These are phyloP conservation scores for Meloidogyne chitwoodi DNA, from an alignment of 1,140 invertebrate species.

Conservation along the genomic window DNA sequence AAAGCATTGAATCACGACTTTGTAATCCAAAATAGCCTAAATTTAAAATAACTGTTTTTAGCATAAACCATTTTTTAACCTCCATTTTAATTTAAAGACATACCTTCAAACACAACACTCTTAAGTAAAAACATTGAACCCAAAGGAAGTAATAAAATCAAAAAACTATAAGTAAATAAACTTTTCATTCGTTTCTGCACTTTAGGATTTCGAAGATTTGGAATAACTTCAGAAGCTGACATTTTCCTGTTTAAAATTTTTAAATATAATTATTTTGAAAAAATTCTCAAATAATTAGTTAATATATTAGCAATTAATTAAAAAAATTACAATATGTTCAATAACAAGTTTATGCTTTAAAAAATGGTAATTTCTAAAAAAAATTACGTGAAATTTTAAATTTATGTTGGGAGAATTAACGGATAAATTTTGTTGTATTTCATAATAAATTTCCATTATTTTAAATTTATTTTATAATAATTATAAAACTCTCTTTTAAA, in stretches of 20 bases:
- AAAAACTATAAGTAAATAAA: slow-evolving; percentile 37
- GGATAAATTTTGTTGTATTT: too few species aligned
- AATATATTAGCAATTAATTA: neutral
- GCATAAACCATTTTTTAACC: too few species aligned
- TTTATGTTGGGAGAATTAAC: too few species aligned
- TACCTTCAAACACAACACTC: slow-evolving; percentile 36
- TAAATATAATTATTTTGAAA: neutral
- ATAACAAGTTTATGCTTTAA: neutral
- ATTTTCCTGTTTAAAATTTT: neutral
- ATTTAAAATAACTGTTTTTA: neutral
- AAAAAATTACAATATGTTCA: neutral
- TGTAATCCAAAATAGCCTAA: slow-evolving; percentile 35
- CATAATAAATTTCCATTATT: too few species aligned
- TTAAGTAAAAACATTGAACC: slow-evolving; percentile 46
- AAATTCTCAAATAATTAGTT: neutral
- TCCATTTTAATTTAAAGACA: too few species aligned
- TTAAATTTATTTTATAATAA: neutral
- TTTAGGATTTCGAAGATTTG: slow-evolving; percentile 25
- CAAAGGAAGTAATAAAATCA: slow-evolving; percentile 36
- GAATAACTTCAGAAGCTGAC: slow-evolving; percentile 27
- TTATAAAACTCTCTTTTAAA: neutral
- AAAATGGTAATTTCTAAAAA: too few species aligned
- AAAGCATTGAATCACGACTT: slow-evolving; percentile 40
- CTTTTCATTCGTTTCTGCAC: slow-evolving; percentile 33
- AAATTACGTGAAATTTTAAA: too few species aligned